These are phyloP conservation scores for Agapostemon virescens DNA, from an alignment of 2,888 invertebrate species.

Conservation along the genomic window DNA sequence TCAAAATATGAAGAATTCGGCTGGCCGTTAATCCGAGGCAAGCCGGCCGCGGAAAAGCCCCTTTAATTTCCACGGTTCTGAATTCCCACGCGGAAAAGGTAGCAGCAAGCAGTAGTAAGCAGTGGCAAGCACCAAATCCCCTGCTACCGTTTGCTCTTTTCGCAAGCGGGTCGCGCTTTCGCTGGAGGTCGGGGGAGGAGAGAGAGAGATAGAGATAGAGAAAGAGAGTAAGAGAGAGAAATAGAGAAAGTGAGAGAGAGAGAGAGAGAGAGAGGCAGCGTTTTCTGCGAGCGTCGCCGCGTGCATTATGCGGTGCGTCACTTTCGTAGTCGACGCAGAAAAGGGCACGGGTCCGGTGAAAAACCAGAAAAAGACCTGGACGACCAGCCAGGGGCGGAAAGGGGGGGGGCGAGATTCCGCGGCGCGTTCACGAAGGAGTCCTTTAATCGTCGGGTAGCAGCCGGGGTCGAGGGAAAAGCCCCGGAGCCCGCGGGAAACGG, in stretches of 20 bases:
- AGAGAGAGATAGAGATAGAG: no score
- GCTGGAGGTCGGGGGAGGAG: neutral
- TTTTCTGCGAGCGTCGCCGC: conserved; percentile 17
- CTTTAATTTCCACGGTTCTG: conserved; percentile 33
- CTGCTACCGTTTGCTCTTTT: conserved; percentile 23
- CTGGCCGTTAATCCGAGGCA: conserved; percentile 16
- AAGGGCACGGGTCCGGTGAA: conserved; percentile 14
- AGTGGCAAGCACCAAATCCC: neutral
- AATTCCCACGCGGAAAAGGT: conserved; percentile 14
- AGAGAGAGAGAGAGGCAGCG: no score
- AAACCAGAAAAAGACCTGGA: conserved; percentile 4
- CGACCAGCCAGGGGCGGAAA: neutral
- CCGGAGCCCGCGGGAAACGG: conserved; percentile 25
- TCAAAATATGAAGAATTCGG: conserved; percentile 35
- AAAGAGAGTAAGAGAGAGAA: no score
- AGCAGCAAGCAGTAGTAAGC: neutral
- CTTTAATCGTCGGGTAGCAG: conserved; percentile 55
- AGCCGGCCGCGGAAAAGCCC: conserved; percentile 3
- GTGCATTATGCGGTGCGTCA: conserved; percentile 49
- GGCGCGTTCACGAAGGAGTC: conserved; percentile 52
- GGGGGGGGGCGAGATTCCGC: neutral
- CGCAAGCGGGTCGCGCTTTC: conserved; percentile 1
- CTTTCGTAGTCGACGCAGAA: conserved; percentile 40
- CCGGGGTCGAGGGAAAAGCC: conserved; percentile 35
- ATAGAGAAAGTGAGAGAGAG: no score